A percentile compares a stretch with the other conserved stretches of the same genome.
These are phyloP conservation scores for Hydrocynus forskahlii DNA, from an alignment of 2,797 vertebrate genomes.

Conservation along the genomic window DNA sequence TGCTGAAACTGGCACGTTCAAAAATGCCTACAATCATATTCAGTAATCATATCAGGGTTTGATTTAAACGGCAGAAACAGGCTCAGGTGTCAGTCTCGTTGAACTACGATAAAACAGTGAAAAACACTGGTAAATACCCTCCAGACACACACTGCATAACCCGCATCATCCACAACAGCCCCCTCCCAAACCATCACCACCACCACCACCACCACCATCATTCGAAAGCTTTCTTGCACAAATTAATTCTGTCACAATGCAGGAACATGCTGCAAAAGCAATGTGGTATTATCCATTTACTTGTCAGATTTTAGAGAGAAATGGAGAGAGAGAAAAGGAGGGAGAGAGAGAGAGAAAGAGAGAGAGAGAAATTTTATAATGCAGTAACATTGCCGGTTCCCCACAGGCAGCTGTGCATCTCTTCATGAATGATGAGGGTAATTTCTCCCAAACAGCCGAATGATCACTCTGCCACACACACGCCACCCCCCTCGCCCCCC, in stretches of 20 bases:
- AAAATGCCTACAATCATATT: not conserved
- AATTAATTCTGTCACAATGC: conserved; percentile 49
- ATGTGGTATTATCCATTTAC: conserved; percentile 41
- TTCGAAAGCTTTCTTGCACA: conserved; percentile 49
- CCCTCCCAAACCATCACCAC: not conserved
- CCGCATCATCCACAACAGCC: not conserved
- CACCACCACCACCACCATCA: conserved; percentile 35
- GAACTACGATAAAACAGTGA: not conserved
- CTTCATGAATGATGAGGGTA: conserved; percentile 86
- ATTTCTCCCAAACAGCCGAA: conserved; percentile 85
- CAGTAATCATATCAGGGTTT: not conserved
- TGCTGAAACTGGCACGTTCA: not conserved
- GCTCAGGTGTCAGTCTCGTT: not conserved
- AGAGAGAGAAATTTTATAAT: conserved; percentile 71
- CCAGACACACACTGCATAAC: not conserved
- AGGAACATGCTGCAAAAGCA: conserved; percentile 32
- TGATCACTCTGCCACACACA: conserved; percentile 75
- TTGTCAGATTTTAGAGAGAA: conserved; percentile 49
- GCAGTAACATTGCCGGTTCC: conserved; percentile 78
- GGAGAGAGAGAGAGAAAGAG: not conserved
- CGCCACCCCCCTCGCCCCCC: conserved; percentile 49
- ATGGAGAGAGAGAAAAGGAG: not conserved
- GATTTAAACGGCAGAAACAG: not conserved
- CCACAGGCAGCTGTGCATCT: conserved; percentile 83
- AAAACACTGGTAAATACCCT: not conserved